Base-by-base conservation (phyloP, 2,113 vertebrate genomes). In the Chelonoidis abingdonii region DNA sequence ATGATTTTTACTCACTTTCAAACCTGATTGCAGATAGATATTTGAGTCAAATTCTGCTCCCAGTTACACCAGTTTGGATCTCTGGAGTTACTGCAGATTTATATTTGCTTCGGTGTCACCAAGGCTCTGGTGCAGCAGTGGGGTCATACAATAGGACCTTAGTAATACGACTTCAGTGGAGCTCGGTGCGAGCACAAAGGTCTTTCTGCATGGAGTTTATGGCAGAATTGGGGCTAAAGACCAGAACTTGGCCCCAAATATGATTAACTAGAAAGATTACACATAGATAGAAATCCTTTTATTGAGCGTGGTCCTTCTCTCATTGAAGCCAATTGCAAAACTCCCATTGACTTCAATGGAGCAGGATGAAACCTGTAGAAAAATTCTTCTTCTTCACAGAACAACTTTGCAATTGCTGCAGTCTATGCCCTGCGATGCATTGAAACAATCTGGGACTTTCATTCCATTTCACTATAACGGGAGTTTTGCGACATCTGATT, bases 391-490 rank as follows among this genome's bases (percentile, higher is more conserved):
- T 95, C 95, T 95, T 83, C 95, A 89, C 88, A 95, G 95, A 96
- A 94, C 92, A 94, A 52, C 93, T 95, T 94, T 80, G 86, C 92
- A 97, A 90, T 95, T 93, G 91, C 79, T 97, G 89, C 69, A 52
- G 88, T 82, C 80, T 95, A 24, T 86, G 93, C 84, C 5, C 84
- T 95, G 93, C 84, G 88, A 97, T 94, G 96, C 94, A 92, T 80
- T 97, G 96, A 97, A 97, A 96, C 97, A 95, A 96, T 97, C 96
- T 97, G 93, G 82, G 96, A 95, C 89, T 95, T 96, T 85, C 86
- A 81, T 97, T 95, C 89, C 81, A 5, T 87, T 96, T 94, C 95
- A 81, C 96, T 97, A 95, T 97, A 95, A 97, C 96, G 97, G 93
- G 94, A 93, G 93, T 95, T 93, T 89, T 0, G 1, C 91, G 96